Evolutionary conservation across 2,797 vertebrate genomes (phyloP).

Genomic region (Sciurus carolinensis): DNA sequence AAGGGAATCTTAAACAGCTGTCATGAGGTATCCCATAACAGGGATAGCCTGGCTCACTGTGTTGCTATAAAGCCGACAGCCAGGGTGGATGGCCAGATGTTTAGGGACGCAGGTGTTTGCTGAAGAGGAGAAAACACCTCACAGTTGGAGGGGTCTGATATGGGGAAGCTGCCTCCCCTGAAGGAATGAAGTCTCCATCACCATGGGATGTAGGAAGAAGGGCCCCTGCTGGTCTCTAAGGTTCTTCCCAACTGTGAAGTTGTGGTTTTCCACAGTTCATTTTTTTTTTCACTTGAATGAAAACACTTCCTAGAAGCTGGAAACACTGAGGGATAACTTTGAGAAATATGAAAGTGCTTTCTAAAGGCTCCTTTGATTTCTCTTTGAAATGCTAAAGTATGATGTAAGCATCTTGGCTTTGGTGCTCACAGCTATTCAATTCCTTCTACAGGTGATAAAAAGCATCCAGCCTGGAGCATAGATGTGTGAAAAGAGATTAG

Average conservation of each 20-base stretch:
- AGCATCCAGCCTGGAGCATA: constrained; percentile 43
- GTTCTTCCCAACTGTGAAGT: neutral
- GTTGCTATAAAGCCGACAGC: neutral
- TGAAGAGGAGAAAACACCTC: neutral
- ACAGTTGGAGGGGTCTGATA: neutral
- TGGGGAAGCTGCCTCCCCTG: neutral
- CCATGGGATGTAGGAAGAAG: no score
- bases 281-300: constrained; percentile 41
- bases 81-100: neutral
- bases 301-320: constrained; percentile 51
- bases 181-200: neutral
- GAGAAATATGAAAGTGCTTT: constrained; percentile 62
- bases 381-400: constrained; percentile 78
- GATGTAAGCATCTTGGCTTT: constrained; percentile 40
- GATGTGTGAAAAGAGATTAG: constrained; percentile 81
- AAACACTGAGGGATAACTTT: constrained; percentile 43
- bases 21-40: neutral
- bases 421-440: constrained; percentile 68
- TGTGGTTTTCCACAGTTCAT: constrained; percentile 13
- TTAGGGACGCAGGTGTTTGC: neutral
- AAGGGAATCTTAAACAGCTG: neutral
- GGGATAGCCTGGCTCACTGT: neutral
- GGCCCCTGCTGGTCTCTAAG: neutral
- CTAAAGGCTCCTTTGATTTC: constrained; percentile 66
- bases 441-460: constrained; percentile 76